Evolutionary conservation across 2,797 vertebrate species (phyloP), one percentile per base, ranked within the genome.

Genomic region (Schizothorax lantsangensis): DNA sequence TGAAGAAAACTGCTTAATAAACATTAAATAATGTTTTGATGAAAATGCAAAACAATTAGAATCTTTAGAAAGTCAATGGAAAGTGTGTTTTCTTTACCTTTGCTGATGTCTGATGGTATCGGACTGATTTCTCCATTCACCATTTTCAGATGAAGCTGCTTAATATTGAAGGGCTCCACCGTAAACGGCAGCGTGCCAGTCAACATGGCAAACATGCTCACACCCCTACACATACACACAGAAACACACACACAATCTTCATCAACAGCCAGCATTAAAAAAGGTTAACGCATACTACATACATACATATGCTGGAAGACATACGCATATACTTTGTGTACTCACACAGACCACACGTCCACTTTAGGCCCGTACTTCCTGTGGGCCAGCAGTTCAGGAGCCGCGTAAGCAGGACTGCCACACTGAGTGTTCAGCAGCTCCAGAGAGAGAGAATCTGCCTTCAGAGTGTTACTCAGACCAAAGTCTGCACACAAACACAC

Each of bases 281-380:
- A 52, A 88, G 4, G 15, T 21, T 83, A 26, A 26, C 2, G 5
- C 2, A 52, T 52, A 52, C 49, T 17, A 52, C 21, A 19, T 64
- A 62, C 86, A 87, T 59, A 64, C 26, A 81, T 36, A 15, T 64
- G 30, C 2, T 82, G 14, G 30, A 75, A 11, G n/a, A 40, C 52
- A 14, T 6, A 52, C 7, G 5, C 14, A 75, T 40, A 59, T 4
- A 74, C 21, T 69, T 17, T 30, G 52, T 73, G 69, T 94, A 97
- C 96, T 95, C 92, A 96, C 95, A 96, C 93, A 45, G 97, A 97
- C 96, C 97, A 97, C 92, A 97, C 93, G 26, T 97, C 96, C 88
- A 97, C 96, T 91, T 97, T 98, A 88, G 96, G 96, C 52, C 96
- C 94, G 0, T 97, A 97, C 91, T 97, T 97, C 94, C 95, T 96